Conservation (phyloP, 2,797 vertebrate genomes). For the Sparidentex hasta region DNA sequence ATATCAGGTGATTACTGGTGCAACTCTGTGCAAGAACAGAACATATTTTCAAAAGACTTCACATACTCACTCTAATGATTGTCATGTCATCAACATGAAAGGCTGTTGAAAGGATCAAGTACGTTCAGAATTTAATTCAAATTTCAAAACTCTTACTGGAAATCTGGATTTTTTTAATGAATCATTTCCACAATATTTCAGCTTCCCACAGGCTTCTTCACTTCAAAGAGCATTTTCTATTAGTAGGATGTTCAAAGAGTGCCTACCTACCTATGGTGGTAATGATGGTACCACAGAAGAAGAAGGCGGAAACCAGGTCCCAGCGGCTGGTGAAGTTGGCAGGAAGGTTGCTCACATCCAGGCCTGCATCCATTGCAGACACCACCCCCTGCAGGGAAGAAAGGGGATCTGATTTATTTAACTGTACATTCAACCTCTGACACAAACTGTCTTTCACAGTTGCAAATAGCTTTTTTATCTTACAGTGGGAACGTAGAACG, state of each 20-base stretch:
- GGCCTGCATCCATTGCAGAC: constrained; percentile 87
- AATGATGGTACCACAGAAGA: constrained; percentile 96
- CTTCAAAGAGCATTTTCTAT: not conserved
- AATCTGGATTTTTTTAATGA: not conserved
- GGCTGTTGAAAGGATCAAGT: not conserved
- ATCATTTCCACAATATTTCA: not conserved
- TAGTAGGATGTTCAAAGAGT: not conserved
- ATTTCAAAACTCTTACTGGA: not conserved
- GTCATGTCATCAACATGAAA: not conserved
- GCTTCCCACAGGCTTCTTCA: not conserved
- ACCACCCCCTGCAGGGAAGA: constrained; percentile 83
- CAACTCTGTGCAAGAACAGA: no score
- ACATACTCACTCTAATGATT: no score
- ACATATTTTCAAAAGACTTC: not conserved
- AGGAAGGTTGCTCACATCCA: constrained; percentile 83
- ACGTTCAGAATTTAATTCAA: not conserved
- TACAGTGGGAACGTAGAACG: not conserved
- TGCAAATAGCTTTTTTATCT: not conserved
- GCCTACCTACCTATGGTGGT: constrained; percentile 92
- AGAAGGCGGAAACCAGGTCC: constrained; percentile 91
- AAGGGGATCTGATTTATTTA: not conserved
- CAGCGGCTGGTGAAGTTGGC: constrained; percentile 87
- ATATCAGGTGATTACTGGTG: no score
- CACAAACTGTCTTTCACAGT: not conserved
- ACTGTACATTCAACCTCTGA: not conserved